These are phyloP conservation scores for Epinephelus moara DNA, from an alignment of 2,113 vertebrate species.

Conservation along the genomic window DNA sequence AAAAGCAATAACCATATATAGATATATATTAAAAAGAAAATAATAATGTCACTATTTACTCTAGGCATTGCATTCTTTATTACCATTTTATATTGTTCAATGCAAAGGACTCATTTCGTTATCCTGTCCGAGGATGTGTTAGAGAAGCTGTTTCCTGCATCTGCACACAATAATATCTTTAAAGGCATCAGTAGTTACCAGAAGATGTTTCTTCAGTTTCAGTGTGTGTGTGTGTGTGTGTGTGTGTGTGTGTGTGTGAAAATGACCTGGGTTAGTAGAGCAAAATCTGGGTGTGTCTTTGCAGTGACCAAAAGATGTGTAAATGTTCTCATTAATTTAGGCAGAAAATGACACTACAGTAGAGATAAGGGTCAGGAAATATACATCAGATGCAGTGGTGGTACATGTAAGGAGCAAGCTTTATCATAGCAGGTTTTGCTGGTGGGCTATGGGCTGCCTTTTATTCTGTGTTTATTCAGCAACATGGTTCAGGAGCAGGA, in stretches of 20 bases:
- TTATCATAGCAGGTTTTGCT: slow-evolving; percentile 4
- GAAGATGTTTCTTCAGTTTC: background rate
- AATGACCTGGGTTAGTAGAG: slow-evolving; percentile 21
- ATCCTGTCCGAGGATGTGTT: background rate
- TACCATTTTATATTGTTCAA: background rate
- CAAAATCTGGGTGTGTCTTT: slow-evolving; percentile 36
- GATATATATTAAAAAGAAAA: too few species aligned
- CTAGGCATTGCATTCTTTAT: background rate
- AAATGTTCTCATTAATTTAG: background rate
- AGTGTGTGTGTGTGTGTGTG: slow-evolving; percentile 29
- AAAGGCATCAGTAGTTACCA: background rate
- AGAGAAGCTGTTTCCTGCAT: background rate
- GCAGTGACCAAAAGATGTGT: background rate
- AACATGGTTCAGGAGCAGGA: slow-evolving; percentile 24
- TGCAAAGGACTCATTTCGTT: slow-evolving; percentile 8
- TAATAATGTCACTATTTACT: background rate
- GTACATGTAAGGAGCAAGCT: background rate
- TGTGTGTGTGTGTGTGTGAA: slow-evolving; percentile 32
- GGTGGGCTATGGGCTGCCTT: slow-evolving; percentile 31
- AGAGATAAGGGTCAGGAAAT: background rate
- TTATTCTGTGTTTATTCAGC: slow-evolving; percentile 42
- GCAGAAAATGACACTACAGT: background rate
- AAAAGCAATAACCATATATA: too few species aligned
- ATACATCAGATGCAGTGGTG: background rate
- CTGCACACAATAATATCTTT: background rate